phyloP scores from a whole-genome alignment of 2,888 invertebrate genomes.

The Hypolimnas misippus region DNA sequence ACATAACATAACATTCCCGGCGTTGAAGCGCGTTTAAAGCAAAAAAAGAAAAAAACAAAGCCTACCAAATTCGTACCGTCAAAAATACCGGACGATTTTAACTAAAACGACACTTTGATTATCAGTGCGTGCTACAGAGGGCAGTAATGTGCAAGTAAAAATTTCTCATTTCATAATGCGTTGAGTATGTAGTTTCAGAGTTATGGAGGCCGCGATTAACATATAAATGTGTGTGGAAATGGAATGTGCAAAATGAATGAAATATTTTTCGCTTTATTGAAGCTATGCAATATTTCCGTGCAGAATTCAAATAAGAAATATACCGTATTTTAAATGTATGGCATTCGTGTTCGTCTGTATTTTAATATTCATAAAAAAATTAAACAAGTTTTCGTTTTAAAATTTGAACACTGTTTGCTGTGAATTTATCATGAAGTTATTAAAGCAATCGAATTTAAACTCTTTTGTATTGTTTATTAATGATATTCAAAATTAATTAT shows the following conservation, averaged over 20 bases:
- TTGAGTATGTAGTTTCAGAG: conserved; percentile 52
- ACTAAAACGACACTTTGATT: not conserved
- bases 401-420: not conserved
- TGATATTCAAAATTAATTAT: no score
- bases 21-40: no score
- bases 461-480: no score
- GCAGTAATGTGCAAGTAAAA: conserved; percentile 59
- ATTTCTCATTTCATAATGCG: conserved; percentile 54
- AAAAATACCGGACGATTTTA: conserved; percentile 9
- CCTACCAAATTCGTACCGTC: conserved; percentile 7
- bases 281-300: conserved; percentile 42
- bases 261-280: conserved; percentile 42
- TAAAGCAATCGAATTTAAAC: not conserved
- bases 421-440: not conserved
- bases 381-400: not conserved
- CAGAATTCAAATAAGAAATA: conserved; percentile 44
- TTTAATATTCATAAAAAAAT: conserved; percentile 5
- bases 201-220: conserved; percentile 48
- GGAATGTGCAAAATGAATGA: conserved; percentile 45
- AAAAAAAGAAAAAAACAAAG: no score
- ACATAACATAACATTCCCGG: not conserved
- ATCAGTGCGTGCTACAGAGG: conserved; percentile 58
- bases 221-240: conserved; percentile 47
- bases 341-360: conserved; percentile 1
- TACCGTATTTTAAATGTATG: conserved; percentile 29